phyloP scores from a whole-genome alignment of 2,797 vertebrate genomes.

The Trematocara caparti region DNA sequence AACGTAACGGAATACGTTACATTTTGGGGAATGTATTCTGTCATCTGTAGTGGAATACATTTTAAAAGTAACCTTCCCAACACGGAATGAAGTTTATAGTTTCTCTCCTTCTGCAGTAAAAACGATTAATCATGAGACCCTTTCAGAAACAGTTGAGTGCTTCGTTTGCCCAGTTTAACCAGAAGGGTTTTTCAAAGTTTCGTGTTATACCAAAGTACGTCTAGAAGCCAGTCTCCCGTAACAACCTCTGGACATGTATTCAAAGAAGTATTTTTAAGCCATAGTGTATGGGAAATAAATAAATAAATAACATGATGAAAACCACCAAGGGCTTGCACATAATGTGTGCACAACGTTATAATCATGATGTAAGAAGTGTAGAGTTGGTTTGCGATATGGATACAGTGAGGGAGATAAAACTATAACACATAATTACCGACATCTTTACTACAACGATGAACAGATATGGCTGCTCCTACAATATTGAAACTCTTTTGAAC shows the following conservation, averaged over 20 bases:
- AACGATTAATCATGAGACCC: not conserved
- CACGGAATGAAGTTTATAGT: not conserved
- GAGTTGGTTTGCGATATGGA: not conserved
- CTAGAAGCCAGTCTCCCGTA: not conserved
- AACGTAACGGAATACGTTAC: not conserved
- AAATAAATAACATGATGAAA: not conserved
- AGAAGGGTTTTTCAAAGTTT: not conserved
- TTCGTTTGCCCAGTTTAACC: not conserved
- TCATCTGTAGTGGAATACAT: not conserved
- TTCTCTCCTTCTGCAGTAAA: not conserved
- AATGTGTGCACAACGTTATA: not conserved
- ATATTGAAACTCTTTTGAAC: not conserved
- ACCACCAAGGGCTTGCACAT: not conserved
- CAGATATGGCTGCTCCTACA: not conserved
- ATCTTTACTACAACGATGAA: not conserved
- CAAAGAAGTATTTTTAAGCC: not conserved
- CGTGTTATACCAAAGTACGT: not conserved
- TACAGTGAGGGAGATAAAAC: not conserved
- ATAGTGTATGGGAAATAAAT: not conserved
- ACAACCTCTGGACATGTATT: not conserved
- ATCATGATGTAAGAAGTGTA: not conserved
- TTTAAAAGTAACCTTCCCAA: not conserved
- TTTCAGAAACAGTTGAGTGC: not conserved
- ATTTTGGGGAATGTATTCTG: not conserved
- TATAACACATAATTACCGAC: not conserved